These are phyloP conservation scores for Drosophila imparisetae DNA, from an alignment of 2,888 invertebrate genomes.

Conservation along the genomic window DNA sequence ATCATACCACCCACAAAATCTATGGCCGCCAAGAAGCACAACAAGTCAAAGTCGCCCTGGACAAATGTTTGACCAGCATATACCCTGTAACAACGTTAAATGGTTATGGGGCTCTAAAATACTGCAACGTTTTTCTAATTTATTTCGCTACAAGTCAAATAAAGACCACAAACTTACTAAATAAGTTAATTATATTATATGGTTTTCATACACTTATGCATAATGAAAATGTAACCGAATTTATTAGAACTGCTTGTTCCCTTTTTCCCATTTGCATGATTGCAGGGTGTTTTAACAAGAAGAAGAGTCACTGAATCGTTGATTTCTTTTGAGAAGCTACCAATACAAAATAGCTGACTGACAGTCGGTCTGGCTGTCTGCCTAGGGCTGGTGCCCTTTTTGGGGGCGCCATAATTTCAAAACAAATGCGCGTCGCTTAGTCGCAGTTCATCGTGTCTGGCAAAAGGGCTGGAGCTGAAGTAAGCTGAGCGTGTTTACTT, in stretches of 20 bases:
- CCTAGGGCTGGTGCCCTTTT: slow-evolving; percentile 39
- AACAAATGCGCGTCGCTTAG: slow-evolving; percentile 67
- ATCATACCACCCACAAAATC: slow-evolving; percentile 56
- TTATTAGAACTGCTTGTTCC: not conserved
- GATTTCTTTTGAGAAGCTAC: slow-evolving; percentile 45
- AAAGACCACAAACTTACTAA: not conserved
- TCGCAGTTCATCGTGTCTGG: slow-evolving; percentile 67
- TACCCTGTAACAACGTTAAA: slow-evolving; percentile 11
- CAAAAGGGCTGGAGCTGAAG: slow-evolving; percentile 63
- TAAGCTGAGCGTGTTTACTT: slow-evolving; percentile 17
- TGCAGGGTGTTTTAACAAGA: slow-evolving; percentile 32
- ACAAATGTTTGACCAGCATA: not conserved
- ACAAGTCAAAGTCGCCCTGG: slow-evolving; percentile 38
- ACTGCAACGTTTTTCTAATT: not conserved
- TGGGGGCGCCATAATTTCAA: slow-evolving; percentile 69
- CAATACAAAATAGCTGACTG: slow-evolving; percentile 30
- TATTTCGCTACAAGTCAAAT: not conserved
- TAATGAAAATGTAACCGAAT: not conserved
- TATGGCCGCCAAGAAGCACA: slow-evolving; percentile 39
- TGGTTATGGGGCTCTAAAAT: not conserved
- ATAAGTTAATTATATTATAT: not conserved
- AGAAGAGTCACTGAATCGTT: slow-evolving; percentile 34
- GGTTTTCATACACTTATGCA: too few species aligned
- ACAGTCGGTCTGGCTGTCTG: slow-evolving; percentile 29
- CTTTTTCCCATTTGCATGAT: not conserved